phyloP scores from a whole-genome alignment of 2,113 vertebrate genomes.

The Dromas ardeola region DNA sequence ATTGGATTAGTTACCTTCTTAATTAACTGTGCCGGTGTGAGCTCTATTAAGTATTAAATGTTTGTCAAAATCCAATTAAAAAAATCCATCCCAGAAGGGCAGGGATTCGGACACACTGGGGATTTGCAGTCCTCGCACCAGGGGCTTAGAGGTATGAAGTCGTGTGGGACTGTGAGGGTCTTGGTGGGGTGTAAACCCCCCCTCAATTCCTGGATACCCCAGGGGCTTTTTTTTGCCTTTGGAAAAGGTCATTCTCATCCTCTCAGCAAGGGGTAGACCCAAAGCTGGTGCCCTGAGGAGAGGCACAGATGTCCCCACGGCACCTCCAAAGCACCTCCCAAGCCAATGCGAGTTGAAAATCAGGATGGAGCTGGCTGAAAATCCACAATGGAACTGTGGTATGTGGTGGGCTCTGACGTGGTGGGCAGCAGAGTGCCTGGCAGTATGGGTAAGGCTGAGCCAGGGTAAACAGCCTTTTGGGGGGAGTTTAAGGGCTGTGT shows the following conservation, averaged over 20 bases:
- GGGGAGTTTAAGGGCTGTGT: accelerated
- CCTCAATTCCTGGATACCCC: neutral
- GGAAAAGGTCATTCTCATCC: neutral
- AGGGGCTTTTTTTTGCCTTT: neutral
- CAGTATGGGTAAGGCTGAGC: neutral
- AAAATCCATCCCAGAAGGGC: constrained; percentile 74
- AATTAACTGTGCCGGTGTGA: constrained; percentile 83
- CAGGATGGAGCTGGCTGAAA: neutral
- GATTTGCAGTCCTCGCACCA: neutral
- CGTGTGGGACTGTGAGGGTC: accelerated
- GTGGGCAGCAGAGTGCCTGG: neutral
- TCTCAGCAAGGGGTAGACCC: neutral
- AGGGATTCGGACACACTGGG: neutral
- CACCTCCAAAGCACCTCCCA: neutral
- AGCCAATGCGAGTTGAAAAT: neutral
- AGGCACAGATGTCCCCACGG: accelerated
- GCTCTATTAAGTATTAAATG: constrained; percentile 84
- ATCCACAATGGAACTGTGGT: accelerated
- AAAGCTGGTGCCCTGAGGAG: neutral
- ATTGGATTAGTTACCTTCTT: constrained; percentile 84
- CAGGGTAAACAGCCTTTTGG: neutral
- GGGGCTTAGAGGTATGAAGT: accelerated
- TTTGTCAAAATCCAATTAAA: constrained; percentile 85
- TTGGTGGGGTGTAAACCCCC: neutral
- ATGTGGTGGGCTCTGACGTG: accelerated